Base-by-base conservation (phyloP, 30 jellyfish, hydroid and myxozoan genomes). In the Chrysaora quinquecirrha region DNA sequence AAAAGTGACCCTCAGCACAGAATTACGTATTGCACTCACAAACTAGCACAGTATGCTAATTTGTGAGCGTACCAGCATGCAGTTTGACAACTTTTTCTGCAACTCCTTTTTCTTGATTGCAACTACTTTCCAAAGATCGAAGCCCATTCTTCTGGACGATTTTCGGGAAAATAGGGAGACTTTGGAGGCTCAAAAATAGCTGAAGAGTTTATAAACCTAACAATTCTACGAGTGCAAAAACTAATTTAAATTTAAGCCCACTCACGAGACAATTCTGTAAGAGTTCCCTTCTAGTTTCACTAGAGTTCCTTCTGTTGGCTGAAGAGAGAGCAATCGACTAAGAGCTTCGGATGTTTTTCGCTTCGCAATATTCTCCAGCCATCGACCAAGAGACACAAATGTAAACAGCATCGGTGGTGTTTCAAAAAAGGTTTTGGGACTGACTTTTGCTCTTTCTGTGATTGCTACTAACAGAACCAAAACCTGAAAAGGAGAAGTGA, bases 371-470 rank as follows among this genome's bases (percentile, higher is more conserved):
- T 83, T 52, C 73, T 95, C 99, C 62, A 95, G 73, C 96, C 96
- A 95, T 65, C 97, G 31, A 34, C 99, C 99, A 66, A 95, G 72
- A 14, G 97, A 84, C 4, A 95, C 89, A 68, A 95, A 88, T 12
- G 95, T 87, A 27, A 88, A 85, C 56, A 94, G 95, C 99, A 94
- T 94, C 18, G 97, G 99, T 35, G 99, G 99, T 16, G 99, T 87
- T 48, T 94, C 99, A 83, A 87, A 94, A 71, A 94, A 94, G 43
- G 97, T 87, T 85, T 78, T 89, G 24, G 98, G 97, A 71, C 98
- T 88, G 21, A 30, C 89, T 33, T 46, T 43, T 10, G 94, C 75
- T 25, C 68, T 29, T 79, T 93, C 96, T 23, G 79, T 61, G 14
- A 85, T 68, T 22, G 98, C 96, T 22, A 93, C 64, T 62, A 93